phyloP scores from a whole-genome alignment of 2,797 vertebrate species.

The Gallinago stenura region DNA sequence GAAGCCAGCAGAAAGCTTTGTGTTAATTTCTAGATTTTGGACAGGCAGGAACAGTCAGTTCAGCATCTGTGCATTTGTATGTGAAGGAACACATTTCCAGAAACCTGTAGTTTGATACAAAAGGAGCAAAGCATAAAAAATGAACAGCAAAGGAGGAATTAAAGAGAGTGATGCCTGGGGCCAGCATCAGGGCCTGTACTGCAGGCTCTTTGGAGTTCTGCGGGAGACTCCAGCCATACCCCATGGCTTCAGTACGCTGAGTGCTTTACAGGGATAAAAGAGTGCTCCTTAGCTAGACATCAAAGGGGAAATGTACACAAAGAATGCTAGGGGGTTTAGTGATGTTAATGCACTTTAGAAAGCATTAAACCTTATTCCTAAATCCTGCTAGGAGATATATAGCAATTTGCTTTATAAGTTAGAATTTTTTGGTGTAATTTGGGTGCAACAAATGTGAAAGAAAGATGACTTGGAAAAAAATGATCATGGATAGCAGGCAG shows the following conservation, averaged over 20 bases:
- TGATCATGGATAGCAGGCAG: neutral
- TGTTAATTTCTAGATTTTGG: neutral
- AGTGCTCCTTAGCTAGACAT: neutral
- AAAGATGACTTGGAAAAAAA: neutral
- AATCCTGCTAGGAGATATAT: neutral
- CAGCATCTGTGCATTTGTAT: neutral
- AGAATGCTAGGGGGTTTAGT: neutral
- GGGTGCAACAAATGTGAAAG: neutral
- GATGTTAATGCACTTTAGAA: neutral
- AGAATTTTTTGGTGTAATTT: neutral
- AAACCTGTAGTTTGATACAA: neutral
- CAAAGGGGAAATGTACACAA: neutral
- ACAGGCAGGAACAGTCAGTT: neutral
- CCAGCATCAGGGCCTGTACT: neutral
- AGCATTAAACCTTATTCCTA: neutral
- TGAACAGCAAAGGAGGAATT: neutral
- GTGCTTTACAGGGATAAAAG: neutral
- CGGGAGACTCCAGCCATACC: neutral
- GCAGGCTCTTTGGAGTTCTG: neutral
- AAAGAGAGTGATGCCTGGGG: neutral
- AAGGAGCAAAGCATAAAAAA: neutral
- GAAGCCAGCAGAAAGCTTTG: neutral
- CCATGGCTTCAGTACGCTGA: accelerated
- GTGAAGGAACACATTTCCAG: neutral
- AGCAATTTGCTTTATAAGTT: neutral